Evolutionary conservation across 2,797 vertebrate genomes (phyloP).

Genomic region (Sciaenops ocellatus): DNA sequence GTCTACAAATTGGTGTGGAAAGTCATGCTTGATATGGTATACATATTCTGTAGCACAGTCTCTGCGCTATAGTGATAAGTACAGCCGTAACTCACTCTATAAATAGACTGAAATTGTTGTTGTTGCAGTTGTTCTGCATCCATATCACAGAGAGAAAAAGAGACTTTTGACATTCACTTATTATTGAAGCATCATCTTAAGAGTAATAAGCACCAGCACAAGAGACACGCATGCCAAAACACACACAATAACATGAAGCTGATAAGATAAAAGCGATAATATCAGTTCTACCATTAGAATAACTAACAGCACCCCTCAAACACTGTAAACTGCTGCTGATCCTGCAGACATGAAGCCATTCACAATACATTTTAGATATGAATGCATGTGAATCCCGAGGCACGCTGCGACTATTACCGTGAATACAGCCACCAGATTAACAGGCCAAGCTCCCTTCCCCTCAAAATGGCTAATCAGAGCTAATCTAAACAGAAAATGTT

Average conservation of each 20-base stretch:
- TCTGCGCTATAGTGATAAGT: background rate
- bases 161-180: background rate
- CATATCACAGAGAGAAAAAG: background rate
- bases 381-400: background rate
- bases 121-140: background rate
- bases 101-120: background rate
- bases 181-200: background rate
- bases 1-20: background rate
- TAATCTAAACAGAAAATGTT: background rate
- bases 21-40: background rate
- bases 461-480: constrained; percentile 2
- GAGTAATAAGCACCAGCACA: background rate
- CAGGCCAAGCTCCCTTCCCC: background rate
- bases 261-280: background rate
- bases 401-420: background rate
- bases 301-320: background rate
- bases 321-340: constrained; percentile 10
- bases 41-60: constrained; percentile 8
- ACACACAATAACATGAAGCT: background rate
- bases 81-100: background rate
- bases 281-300: background rate
- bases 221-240: background rate
- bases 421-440: background rate
- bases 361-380: background rate
- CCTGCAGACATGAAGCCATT: constrained; percentile 2